Evolutionary conservation across 2,888 invertebrate genomes (phyloP), one percentile per base, ranked within the genome.

Genomic region (Muschampia plurimacula): DNA sequence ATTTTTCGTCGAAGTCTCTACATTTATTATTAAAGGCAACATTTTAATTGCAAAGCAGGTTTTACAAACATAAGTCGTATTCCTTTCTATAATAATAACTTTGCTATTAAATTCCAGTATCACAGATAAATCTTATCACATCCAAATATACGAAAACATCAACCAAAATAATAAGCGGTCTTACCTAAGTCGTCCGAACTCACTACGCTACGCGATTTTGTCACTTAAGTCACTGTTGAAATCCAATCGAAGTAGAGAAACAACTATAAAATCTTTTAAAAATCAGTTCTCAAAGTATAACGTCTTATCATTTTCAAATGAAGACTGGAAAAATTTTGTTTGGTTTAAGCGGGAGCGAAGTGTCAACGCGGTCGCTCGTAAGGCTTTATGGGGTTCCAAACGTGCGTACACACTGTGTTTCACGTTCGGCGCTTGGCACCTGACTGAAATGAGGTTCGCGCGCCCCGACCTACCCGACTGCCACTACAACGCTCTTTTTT

Each of bases 401-500:
- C 74, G 72, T 63, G 68, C 71, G 74, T 67, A 72, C 72, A 83
- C 82, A 79, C 86, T 83, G 84, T 91, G 90, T 86, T 89, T 85
- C 87, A 88, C 89, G 91, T 79, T 84, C 89, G 93, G 89, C 92
- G 93, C 88, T 85, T 83, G 89, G 86, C 93, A 93, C 93, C 92
- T 91, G 92, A 93, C 93, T 93, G 92, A 89, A 88, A 85, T 79
- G 82, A 90, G 90, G 88, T 89, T 90, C 87, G 87, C 89, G 89
- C 91, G 90, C 90, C 91, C 89, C 92, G 93, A 93, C 93, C 93
- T 93, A 93, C 91, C 92, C 93, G 84, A 93, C 86, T 88, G 67
- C 87, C 84, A 88, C 88, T 83, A 85, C 86, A 89, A 90, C 89
- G 89, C 86, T 86, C 78, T 81, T 90, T 90, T 93, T 91, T 81